Percentiles rank a stretch among this genome's conserved stretches.
These are phyloP conservation scores for Varanus salvator DNA, from an alignment of 2,113 vertebrate genomes.

Conservation along the genomic window DNA sequence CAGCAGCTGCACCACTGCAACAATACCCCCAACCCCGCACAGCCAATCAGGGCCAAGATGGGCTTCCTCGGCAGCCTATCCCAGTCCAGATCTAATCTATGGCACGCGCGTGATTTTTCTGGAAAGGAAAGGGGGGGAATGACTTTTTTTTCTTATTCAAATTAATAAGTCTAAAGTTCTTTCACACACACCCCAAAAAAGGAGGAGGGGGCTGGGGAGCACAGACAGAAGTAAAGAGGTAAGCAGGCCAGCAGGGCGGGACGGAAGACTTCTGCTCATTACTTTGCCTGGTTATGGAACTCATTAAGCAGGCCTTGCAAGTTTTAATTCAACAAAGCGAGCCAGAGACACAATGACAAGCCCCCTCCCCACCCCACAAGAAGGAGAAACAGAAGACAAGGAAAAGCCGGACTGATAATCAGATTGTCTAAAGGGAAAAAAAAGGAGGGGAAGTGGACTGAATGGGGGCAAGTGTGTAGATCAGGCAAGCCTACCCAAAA, in stretches of 20 bases:
- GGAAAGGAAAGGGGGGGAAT: conserved; percentile 52
- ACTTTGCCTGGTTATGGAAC: conserved; percentile 74
- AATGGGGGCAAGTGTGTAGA: conserved; percentile 59
- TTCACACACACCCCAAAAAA: conserved; percentile 62
- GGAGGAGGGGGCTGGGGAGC: conserved; percentile 27
- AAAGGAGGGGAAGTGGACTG: conserved; percentile 44
- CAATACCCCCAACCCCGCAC: conserved; percentile 74
- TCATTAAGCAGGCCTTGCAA: conserved; percentile 76
- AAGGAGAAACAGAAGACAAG: conserved; percentile 57
- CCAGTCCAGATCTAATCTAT: conserved; percentile 89
- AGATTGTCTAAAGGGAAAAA: conserved; percentile 57
- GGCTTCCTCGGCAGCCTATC: conserved; percentile 79
- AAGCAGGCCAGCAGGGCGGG: conserved; percentile 58
- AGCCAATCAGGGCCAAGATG: conserved; percentile 85
- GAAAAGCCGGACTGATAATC: conserved; percentile 69
- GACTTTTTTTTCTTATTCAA: conserved; percentile 82
- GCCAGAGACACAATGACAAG: conserved; percentile 58
- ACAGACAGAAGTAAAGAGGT: conserved; percentile 61
- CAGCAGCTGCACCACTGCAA: conserved; percentile 93
- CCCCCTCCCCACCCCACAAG: neutral
- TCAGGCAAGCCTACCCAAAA: neutral
- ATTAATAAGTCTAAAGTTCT: conserved; percentile 81
- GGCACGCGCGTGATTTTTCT: conserved; percentile 94
- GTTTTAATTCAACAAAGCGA: conserved; percentile 75
- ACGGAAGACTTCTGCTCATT: conserved; percentile 70